Base-by-base conservation (phyloP, 2,113 vertebrate genomes). In the Mungos mungo region DNA sequence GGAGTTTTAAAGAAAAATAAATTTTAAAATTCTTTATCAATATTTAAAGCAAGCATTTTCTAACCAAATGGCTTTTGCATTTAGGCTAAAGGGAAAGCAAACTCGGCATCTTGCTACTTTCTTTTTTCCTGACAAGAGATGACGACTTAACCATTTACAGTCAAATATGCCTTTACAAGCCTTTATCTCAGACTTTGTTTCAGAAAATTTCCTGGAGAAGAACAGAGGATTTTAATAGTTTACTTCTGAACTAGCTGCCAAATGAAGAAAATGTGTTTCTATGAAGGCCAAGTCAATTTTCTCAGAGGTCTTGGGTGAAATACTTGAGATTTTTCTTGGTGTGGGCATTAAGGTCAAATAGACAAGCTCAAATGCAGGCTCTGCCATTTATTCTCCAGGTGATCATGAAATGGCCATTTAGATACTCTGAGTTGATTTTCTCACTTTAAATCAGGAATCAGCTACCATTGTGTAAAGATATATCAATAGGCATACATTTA, bases 21-120 rank as follows among this genome's bases (percentile, higher is more conserved):
- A 60, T 45, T 72, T 84, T 7, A 2, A 65, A 83, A 71, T 76
- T 88, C 21, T 9, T 27, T 68, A 60, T 77, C 18, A 68, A 12
- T 6, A 54, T 93, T 97, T 86, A 96, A 87, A 79, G 93, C 50
- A 96, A 89, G 29, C 5, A 66, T 74, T 88, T 94, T 88, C 71
- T 66, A 2, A 81, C 52, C 31, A 90, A 69, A 81, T 94, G 31
- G 7, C 33, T 85, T 91, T 89, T 72, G 63, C 2, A 31, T 71
- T 93, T 71, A 87, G 63, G 5, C 23, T 11, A 82, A n/a, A 93
- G 47, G 25, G 25, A 93, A 96, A 92, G 9, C 9, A 96, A 87
- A 69, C 41, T 94, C 52, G 60, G 6, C 25, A 41, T 54, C 4
- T 57, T 88, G 33, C 3, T 52, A 9, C 79, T 8, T 19, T 92